phyloP scores from a whole-genome alignment of 1,140 invertebrate genomes.

The Bombus pascuorum region DNA sequence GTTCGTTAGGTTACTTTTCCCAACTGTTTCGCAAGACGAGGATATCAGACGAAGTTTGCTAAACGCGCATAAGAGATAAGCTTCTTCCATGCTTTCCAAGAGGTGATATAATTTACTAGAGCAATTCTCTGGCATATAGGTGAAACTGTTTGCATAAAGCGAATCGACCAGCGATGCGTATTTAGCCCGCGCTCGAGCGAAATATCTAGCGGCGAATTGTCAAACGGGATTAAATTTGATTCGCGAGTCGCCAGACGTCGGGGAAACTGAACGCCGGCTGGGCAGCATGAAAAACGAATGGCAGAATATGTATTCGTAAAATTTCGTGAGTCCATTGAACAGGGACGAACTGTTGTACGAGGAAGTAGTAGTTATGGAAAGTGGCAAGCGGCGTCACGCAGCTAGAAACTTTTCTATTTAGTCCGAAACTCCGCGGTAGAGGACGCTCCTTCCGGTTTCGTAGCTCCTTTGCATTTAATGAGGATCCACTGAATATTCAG shows the following conservation, averaged over 20 bases:
- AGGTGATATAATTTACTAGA: too few species aligned
- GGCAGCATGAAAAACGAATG: not conserved
- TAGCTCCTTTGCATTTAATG: constrained; percentile 50
- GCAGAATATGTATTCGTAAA: not conserved
- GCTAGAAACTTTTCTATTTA: constrained; percentile 45
- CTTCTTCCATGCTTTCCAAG: too few species aligned
- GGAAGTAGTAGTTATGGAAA: not conserved
- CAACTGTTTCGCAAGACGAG: not conserved
- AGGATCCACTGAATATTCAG: constrained; percentile 43
- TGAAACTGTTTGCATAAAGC: not conserved
- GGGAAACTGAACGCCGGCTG: not conserved
- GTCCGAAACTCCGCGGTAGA: constrained; percentile 2
- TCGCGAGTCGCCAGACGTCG: not conserved
- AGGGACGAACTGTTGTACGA: not conserved
- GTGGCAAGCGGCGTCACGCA: constrained; percentile 25
- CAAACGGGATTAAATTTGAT: not conserved
- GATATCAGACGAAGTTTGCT: not conserved
- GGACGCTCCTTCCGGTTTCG: constrained; percentile 43
- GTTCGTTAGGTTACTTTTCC: not conserved
- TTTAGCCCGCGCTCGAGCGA: not conserved
- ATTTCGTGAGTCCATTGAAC: constrained; percentile 27
- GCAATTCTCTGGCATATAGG: not conserved
- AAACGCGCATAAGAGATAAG: not conserved
- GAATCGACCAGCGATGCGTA: not conserved
- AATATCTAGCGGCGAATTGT: not conserved